phyloP scores from a whole-genome alignment of 1,140 invertebrate species.

The Bombus terrestris region DNA sequence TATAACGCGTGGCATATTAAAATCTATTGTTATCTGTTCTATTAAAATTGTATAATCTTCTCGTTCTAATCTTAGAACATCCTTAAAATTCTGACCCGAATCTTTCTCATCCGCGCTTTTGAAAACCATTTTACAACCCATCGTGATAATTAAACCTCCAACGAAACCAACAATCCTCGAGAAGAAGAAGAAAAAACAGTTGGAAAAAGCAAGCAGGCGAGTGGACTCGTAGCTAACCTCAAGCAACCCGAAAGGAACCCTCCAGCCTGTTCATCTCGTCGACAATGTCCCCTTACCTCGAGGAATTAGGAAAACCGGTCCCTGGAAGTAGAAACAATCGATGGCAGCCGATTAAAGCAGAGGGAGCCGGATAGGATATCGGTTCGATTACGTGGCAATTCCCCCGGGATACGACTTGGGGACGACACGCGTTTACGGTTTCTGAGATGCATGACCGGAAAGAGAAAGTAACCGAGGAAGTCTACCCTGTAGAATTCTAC shows the following conservation, averaged over 20 bases:
- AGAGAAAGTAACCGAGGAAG: constrained; percentile 9
- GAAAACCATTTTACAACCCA: background rate
- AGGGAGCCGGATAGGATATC: constrained; percentile 30
- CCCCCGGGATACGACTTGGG: background rate
- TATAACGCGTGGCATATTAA: too few species aligned
- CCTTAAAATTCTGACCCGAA: too few species aligned
- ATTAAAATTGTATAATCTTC: too few species aligned
- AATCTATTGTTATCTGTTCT: too few species aligned
- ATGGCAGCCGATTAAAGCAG: constrained; percentile 42
- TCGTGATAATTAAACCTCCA: background rate
- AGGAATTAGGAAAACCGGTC: constrained; percentile 6
- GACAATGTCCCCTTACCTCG: constrained; percentile 19
- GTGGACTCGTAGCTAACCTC: background rate
- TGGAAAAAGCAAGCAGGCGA: background rate
- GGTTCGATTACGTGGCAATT: constrained; percentile 48
- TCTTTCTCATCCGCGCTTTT: too few species aligned
- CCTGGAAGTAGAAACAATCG: constrained; percentile 35
- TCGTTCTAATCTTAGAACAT: too few species aligned
- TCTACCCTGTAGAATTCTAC: background rate
- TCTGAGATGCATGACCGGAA: constrained; percentile 23
- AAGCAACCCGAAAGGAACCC: background rate
- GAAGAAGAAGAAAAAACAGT: background rate
- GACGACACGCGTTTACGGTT: constrained; percentile 34
- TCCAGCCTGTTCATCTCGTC: background rate
- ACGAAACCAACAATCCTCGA: background rate